A percentile compares a stretch with the other conserved stretches of the same genome.
These are phyloP conservation scores for Anagyrus pseudococci DNA, from an alignment of 2,888 invertebrate species.

Conservation along the genomic window DNA sequence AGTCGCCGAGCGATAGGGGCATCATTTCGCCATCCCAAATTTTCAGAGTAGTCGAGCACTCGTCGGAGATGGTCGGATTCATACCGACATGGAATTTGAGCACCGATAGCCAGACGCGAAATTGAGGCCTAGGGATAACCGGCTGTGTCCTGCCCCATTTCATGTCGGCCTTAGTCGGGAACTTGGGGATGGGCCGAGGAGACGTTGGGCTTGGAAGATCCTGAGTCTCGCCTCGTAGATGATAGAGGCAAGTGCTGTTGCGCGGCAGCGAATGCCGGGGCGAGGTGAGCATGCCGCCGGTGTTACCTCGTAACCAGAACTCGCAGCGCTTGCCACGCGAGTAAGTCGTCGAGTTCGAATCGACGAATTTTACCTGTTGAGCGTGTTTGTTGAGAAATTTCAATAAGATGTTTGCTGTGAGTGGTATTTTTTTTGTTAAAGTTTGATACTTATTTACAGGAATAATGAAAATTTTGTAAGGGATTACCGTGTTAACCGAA, in stretches of 20 bases:
- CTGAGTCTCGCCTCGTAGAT: constrained; percentile 71
- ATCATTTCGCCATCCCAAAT: constrained; percentile 79
- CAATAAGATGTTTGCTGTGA: too few species aligned
- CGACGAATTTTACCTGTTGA: constrained; percentile 80
- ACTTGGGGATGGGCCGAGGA: constrained; percentile 58
- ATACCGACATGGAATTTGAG: constrained; percentile 83
- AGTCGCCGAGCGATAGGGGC: constrained; percentile 71
- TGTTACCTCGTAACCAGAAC: constrained; percentile 84
- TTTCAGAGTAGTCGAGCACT: constrained; percentile 83
- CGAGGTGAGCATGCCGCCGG: constrained; percentile 81
- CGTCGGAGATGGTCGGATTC: constrained; percentile 71
- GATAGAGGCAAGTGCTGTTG: constrained; percentile 88
- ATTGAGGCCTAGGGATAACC: constrained; percentile 70
- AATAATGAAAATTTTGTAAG: too few species aligned
- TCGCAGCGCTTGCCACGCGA: constrained; percentile 88
- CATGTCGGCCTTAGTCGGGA: constrained; percentile 57
- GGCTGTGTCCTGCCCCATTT: constrained; percentile 65
- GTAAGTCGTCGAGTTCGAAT: constrained; percentile 82
- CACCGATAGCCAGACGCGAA: constrained; percentile 85
- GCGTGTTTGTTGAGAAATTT: not conserved
- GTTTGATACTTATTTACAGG: too few species aligned
- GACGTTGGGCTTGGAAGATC: constrained; percentile 66
- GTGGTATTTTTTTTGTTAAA: too few species aligned
- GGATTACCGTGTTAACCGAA: too few species aligned
- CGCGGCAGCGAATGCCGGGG: constrained; percentile 86